Conservation (phyloP, 2,113 vertebrate genomes). For the Melospiza melodia region DNA sequence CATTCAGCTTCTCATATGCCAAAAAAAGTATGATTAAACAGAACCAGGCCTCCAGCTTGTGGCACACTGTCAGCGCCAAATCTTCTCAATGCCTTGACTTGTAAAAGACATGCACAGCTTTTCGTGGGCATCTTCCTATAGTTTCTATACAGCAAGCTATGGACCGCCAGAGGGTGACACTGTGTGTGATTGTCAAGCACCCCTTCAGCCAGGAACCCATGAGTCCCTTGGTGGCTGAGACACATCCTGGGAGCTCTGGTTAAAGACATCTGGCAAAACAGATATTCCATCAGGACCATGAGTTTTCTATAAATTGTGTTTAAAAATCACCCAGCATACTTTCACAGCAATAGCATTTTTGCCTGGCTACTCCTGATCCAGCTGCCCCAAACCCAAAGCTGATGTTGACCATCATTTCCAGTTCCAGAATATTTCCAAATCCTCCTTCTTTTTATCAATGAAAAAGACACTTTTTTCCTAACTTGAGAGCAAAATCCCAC, state of each 20-base stretch:
- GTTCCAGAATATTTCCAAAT: not conserved
- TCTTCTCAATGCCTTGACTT: not conserved
- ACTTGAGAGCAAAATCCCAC: not conserved
- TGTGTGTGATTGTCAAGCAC: not conserved
- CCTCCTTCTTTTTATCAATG: not conserved
- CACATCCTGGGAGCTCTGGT: not conserved
- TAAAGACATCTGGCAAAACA: not conserved
- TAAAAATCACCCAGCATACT: not conserved
- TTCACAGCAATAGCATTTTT: not conserved
- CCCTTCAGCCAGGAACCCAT: not conserved
- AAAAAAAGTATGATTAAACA: not conserved
- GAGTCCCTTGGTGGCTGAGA: not conserved
- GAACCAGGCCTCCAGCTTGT: not conserved
- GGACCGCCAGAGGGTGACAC: not conserved
- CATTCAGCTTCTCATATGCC: not conserved
- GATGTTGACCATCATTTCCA: not conserved
- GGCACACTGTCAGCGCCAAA: not conserved
- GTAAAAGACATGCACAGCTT: not conserved
- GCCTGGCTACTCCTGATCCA: not conserved
- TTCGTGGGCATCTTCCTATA: rapidly evolving
- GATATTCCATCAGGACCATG: not conserved
- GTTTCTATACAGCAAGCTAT: not conserved
- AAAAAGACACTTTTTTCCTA: not conserved
- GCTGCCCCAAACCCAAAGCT: not conserved
- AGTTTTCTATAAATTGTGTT: not conserved